Percentiles rank a stretch among this genome's conserved stretches.
phyloP scores from a whole-genome alignment of 2,888 invertebrate species.

The Girardia tigrina region DNA sequence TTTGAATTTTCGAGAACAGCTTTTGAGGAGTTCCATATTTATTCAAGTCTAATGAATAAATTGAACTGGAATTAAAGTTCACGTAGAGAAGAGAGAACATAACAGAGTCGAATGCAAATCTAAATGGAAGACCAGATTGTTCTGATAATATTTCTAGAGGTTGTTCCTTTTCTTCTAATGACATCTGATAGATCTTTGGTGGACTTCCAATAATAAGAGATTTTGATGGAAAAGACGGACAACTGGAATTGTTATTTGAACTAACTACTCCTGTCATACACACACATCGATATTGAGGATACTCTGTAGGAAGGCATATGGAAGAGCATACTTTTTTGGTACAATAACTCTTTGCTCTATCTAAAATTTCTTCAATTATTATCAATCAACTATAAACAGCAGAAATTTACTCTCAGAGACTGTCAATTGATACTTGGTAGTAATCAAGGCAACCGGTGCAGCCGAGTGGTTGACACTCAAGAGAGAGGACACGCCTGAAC shows the following conservation, averaged over 20 bases:
- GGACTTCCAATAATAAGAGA: conserved; percentile 1
- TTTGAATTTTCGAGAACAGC: not conserved
- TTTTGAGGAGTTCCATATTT: not conserved
- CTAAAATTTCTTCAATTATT: not conserved
- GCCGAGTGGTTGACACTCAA: not conserved
- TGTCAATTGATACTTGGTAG: not conserved
- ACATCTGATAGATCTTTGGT: not conserved
- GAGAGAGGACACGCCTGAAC: not conserved
- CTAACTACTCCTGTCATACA: not conserved
- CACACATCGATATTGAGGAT: not conserved
- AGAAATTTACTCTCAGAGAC: not conserved
- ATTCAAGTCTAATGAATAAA: not conserved
- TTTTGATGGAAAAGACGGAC: not conserved
- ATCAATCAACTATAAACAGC: not conserved
- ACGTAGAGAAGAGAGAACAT: not conserved
- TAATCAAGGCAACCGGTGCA: not conserved
- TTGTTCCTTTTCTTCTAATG: not conserved
- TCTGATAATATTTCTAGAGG: not conserved
- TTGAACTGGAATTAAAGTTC: not conserved
- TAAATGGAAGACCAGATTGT: not conserved
- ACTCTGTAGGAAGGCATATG: not conserved
- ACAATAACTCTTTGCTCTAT: not conserved
- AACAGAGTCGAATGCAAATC: not conserved
- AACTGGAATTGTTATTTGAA: not conserved
- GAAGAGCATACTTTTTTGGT: not conserved